These are phyloP conservation scores for Bolinopsis microptera DNA, from an alignment of 37 sponge, comb jelly and placozoan genomes.

Conservation along the genomic window DNA sequence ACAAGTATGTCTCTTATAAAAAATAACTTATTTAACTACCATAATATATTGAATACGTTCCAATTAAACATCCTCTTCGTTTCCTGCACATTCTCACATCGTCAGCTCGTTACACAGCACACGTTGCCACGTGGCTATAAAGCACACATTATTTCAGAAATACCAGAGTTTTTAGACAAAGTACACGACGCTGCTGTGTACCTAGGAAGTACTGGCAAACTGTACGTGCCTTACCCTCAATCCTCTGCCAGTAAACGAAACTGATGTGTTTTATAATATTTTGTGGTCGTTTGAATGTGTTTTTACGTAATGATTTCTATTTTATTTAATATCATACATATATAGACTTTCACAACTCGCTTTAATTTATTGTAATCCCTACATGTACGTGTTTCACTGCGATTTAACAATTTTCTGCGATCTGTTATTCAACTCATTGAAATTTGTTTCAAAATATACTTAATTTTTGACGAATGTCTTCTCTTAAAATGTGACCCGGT, in stretches of 20 bases:
- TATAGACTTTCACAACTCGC: not conserved
- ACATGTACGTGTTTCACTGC: not conserved
- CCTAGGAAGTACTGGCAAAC: conserved; percentile 44
- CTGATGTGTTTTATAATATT: not conserved
- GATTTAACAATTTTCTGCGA: no score
- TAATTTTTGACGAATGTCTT: no score
- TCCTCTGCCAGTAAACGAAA: not conserved
- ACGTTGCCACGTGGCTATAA: no score
- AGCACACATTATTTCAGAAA: conserved; percentile 63
- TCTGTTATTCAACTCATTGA: no score
- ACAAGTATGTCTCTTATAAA: conserved; percentile 3
- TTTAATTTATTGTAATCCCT: not conserved
- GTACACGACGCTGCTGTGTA: conserved; percentile 36
- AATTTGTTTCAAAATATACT: no score
- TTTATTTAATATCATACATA: not conserved
- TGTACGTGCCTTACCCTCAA: conserved; percentile 43
- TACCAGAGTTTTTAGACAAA: conserved; percentile 46
- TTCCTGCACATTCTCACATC: no score
- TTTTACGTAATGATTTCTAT: not conserved
- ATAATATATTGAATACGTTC: no score
- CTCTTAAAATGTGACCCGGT: no score
- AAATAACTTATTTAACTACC: not conserved
- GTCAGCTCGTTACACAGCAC: no score
- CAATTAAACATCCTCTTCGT: no score
- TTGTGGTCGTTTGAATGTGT: not conserved